Conservation (phyloP, 1,140 invertebrate genomes). For the Nasonia longicornis region DNA sequence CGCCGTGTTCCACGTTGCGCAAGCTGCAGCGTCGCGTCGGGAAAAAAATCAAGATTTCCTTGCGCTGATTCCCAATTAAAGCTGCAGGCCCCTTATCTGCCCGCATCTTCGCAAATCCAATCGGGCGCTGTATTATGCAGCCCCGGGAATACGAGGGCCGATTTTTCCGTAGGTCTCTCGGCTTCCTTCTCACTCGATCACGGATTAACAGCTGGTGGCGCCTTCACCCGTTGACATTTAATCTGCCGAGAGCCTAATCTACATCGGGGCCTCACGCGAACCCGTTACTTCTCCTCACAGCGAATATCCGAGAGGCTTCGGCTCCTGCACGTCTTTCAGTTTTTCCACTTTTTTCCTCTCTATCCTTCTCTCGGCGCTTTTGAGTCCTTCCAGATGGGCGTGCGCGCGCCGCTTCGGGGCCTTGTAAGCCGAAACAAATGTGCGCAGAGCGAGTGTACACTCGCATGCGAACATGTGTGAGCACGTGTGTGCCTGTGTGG, state of each 20-base stretch:
- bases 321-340: conserved; percentile 53
- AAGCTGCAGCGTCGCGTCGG: background rate
- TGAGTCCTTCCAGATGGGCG: conserved; percentile 65
- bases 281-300: conserved; percentile 3
- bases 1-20: background rate
- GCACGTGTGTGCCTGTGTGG: background rate
- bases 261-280: conserved; percentile 32
- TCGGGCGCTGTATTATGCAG: background rate
- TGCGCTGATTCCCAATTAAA: conserved; percentile 23
- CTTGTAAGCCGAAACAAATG: conserved; percentile 60
- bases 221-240: conserved; percentile 30
- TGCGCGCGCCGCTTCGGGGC: background rate
- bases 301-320: conserved; percentile 51
- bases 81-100: background rate
- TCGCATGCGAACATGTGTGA: background rate
- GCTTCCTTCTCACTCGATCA: background rate
- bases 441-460: conserved; percentile 39
- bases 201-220: conserved; percentile 51
- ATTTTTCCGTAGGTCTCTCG: background rate
- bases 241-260: conserved; percentile 50
- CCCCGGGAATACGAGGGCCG: background rate
- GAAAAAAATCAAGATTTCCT: background rate
- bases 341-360: conserved; percentile 39
- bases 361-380: background rate
- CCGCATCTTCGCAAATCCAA: background rate